Evolutionary conservation across 2,888 invertebrate genomes (phyloP).

Genomic region (Schrankia costaestrigalis): DNA sequence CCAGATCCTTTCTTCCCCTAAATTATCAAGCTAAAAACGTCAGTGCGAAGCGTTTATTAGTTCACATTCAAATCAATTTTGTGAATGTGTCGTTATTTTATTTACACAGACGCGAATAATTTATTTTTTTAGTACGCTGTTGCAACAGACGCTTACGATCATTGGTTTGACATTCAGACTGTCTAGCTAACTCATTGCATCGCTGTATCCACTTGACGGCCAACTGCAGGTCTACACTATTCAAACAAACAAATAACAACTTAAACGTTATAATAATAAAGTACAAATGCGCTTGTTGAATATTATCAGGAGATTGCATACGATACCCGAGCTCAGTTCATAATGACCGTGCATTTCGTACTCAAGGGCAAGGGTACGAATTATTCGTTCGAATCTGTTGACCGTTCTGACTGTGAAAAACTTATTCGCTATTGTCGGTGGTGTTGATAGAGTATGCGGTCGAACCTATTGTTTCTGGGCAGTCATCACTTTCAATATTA

Average conservation of each 20-base stretch:
- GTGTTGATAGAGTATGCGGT: slow-evolving; percentile 46
- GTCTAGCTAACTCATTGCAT: slow-evolving; percentile 76
- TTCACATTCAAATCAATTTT: slow-evolving; percentile 31
- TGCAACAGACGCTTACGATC: slow-evolving; percentile 69
- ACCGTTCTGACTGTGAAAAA: slow-evolving; percentile 52
- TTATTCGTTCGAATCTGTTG: slow-evolving; percentile 57
- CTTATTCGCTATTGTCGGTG: slow-evolving; percentile 43
- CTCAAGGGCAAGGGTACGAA: slow-evolving; percentile 74
- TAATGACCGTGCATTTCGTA: slow-evolving; percentile 69
- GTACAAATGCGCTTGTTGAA: slow-evolving; percentile 26
- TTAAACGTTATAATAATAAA: slow-evolving; percentile 25
- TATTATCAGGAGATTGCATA: slow-evolving; percentile 47
- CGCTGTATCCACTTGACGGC: slow-evolving; percentile 44
- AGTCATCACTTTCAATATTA: slow-evolving; percentile 41
- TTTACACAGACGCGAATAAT: slow-evolving; percentile 75
- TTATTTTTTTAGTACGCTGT: slow-evolving; percentile 75
- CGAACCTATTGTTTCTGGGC: slow-evolving; percentile 48
- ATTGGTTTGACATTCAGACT: slow-evolving; percentile 80
- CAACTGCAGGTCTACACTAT: slow-evolving; percentile 32
- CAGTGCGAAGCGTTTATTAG: slow-evolving; percentile 12
- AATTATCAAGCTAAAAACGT: neutral
- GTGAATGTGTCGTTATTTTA: slow-evolving; percentile 63
- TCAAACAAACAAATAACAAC: slow-evolving; percentile 34
- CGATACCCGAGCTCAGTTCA: slow-evolving; percentile 53
- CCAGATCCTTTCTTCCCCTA: no score